Conservation (phyloP, 2,797 vertebrate species). For the Cichlasoma orientale region DNA sequence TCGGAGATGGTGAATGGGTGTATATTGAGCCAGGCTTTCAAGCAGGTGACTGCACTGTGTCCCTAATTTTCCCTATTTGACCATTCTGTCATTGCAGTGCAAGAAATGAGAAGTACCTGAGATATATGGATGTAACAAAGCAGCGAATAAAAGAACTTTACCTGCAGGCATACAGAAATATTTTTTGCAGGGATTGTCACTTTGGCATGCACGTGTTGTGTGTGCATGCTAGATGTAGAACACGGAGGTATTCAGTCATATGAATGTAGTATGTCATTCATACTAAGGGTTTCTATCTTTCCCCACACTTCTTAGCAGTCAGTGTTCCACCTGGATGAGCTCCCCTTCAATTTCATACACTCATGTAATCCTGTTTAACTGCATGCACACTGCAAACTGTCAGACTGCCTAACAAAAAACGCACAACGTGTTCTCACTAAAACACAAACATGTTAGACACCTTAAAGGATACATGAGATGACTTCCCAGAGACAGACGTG, state of each 20-base stretch:
- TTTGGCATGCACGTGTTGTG: neutral
- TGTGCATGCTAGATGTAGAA: constrained; percentile 1
- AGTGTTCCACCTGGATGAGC: constrained; percentile 57
- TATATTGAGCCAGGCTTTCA: neutral
- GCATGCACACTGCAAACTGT: neutral
- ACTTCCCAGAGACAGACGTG: too few relatives aligned
- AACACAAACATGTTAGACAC: neutral
- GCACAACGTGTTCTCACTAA: neutral
- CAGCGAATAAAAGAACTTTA: neutral
- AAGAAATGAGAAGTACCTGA: neutral
- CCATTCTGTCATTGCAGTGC: neutral
- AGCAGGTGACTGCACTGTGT: neutral
- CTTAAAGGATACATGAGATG: neutral
- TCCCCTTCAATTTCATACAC: constrained; percentile 81
- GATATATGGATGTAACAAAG: neutral
- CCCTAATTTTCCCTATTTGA: neutral
- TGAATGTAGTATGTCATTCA: constrained; percentile 13
- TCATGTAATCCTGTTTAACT: constrained; percentile 54
- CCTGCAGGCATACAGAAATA: too few relatives aligned
- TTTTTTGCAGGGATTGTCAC: neutral
- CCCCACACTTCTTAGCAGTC: constrained; percentile 29
- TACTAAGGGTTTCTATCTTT: neutral
- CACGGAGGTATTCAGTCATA: neutral
- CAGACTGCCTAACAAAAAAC: neutral
- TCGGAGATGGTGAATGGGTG: neutral